Evolutionary conservation across 2,113 vertebrate species (phyloP), one percentile per base, ranked within the genome.

Genomic region (Agapornis roseicollis): DNA sequence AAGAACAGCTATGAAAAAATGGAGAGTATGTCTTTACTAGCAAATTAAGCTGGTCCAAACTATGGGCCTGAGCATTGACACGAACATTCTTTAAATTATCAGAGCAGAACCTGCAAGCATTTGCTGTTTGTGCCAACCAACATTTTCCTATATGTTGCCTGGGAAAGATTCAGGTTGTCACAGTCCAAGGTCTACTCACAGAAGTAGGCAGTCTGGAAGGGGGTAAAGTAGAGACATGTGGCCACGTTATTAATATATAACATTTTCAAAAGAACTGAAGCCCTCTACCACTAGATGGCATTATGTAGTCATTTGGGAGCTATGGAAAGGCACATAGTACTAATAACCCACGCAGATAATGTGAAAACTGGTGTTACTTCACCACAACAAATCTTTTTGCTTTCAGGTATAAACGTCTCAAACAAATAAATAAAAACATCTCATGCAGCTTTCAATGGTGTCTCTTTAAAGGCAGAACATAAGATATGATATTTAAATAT

Each of bases 231-330:
- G 55, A 65, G 46, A 35, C 7, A 17, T 3, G 14, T 41, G 31
- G 15, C 35, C 41, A 66, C 22, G 18, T 14, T 25, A 16, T 65
- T 61, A 25, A n/a, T n/a, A n/a, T n/a, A n/a, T 35, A 35, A 4
- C 29, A 10, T 39, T 93, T 39, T 19, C 24, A 44, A 22, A 61
- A 25, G 31, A 71, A 70, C 10, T 47, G 28, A 70, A 80, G 56
- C 3, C 18, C 13, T 72, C 1, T 3, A 50, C 96, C 97, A 93
- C 93, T 91, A 97, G 97, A 85, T 97, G 97, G 94, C 96, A 78
- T n/a, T 60, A 61, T 73, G 22, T 86, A 84, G 73, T 96, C 73
- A 39, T 14, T 73, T 29, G 78, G 55, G 52, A 88, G 19, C 27
- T 52, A 5, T 4, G 19, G 49, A 39, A 72, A 74, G 17, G 33